Evolutionary conservation across 2,888 invertebrate species (phyloP).

Genomic region (Agriopis aurantiaria): DNA sequence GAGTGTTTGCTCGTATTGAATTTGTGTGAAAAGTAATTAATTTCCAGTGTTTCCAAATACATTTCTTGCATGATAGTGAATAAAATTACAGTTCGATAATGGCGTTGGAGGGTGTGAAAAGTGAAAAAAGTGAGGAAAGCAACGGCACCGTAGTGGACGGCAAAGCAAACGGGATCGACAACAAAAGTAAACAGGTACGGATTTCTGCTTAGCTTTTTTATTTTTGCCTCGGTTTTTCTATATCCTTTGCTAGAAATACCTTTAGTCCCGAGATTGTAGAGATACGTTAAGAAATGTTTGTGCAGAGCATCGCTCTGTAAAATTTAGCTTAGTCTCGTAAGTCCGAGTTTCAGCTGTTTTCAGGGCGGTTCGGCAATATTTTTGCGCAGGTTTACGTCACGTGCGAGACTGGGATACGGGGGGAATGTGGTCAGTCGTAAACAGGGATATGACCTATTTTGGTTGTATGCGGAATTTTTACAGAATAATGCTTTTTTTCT

Average conservation of each 20-base stretch:
- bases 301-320: background rate
- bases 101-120: constrained; percentile 85
- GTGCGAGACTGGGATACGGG: constrained; percentile 60
- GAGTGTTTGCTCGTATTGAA: constrained; percentile 77
- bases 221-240: constrained; percentile 55
- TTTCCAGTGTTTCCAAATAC: constrained; percentile 67
- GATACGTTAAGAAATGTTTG: background rate
- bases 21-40: constrained; percentile 73
- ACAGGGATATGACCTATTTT: constrained; percentile 82
- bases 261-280: background rate
- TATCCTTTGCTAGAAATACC: constrained; percentile 36
- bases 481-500: constrained; percentile 55
- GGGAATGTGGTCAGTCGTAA: constrained; percentile 68
- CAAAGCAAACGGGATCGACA: constrained; percentile 86
- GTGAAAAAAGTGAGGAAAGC: constrained; percentile 85
- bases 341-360: constrained; percentile 32
- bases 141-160: constrained; percentile 82
- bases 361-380: constrained; percentile 52
- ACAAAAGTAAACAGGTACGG: constrained; percentile 86
- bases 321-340: background rate
- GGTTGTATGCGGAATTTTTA: constrained; percentile 32
- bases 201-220: constrained; percentile 58
- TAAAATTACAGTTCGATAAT: constrained; percentile 77
- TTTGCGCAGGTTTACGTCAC: constrained; percentile 73
- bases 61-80: constrained; percentile 81